phyloP scores from a whole-genome alignment of 1,140 invertebrate genomes.

The Mycetomoellerius zeteki region DNA sequence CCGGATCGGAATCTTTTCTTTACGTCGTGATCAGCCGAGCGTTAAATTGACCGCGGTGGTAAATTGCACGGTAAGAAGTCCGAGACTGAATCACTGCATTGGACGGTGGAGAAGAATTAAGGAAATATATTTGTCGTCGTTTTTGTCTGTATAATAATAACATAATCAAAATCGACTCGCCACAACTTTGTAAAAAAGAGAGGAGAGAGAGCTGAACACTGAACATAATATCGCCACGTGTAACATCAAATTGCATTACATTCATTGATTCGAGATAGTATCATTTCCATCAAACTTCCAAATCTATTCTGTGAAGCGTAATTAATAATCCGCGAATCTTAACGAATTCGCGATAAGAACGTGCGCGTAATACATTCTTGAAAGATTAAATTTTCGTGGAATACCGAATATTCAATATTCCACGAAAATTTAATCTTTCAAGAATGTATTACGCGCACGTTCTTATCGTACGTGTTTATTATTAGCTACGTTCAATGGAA shows the following conservation, averaged over 20 bases:
- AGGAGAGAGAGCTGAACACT: background rate
- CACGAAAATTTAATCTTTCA: no score
- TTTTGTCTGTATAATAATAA: conserved; percentile 40
- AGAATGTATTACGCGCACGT: no score
- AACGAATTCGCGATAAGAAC: background rate
- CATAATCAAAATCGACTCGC: conserved; percentile 7
- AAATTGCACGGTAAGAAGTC: conserved; percentile 40
- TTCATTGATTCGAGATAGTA: background rate
- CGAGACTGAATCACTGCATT: conserved; percentile 19
- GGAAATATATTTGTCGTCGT: background rate
- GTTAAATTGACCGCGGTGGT: conserved; percentile 52
- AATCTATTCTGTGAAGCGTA: background rate
- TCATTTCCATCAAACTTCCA: background rate
- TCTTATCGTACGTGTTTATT: background rate
- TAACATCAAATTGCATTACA: background rate
- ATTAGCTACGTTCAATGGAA: background rate
- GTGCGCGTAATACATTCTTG: no score
- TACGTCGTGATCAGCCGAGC: conserved; percentile 33
- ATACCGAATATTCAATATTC: no score
- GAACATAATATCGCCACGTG: background rate
- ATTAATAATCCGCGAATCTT: no score
- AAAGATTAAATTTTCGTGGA: background rate
- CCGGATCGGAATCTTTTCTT: conserved; percentile 26
- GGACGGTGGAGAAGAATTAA: background rate
- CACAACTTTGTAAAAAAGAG: background rate